Percentiles rank a stretch among this genome's conserved stretches.
Conservation (phyloP, 1,140 invertebrate genomes). For the Polypedilum vanderplanki region DNA sequence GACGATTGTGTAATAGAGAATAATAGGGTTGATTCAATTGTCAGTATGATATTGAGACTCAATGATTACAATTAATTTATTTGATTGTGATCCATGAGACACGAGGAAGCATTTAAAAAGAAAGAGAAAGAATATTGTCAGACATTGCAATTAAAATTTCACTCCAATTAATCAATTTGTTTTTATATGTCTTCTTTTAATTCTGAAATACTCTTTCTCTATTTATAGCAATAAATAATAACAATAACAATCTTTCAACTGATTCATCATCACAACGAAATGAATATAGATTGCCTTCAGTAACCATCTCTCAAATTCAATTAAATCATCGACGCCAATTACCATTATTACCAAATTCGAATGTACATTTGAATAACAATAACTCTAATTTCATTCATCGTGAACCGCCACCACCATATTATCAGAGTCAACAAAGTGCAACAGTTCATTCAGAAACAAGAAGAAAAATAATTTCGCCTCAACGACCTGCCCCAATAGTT, state of each 20-base stretch:
- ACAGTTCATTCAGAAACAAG: neutral
- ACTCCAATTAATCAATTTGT: neutral
- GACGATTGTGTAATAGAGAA: too few relatives aligned
- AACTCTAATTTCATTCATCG: neutral
- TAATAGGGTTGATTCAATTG: too few relatives aligned
- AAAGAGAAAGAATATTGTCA: too few relatives aligned
- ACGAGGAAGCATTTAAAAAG: too few relatives aligned
- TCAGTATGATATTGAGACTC: too few relatives aligned
- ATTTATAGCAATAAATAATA: neutral
- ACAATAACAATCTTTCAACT: neutral
- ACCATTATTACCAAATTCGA: neutral
- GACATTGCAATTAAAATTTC: neutral
- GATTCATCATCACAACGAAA: neutral
- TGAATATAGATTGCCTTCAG: neutral
- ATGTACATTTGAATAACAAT: neutral
- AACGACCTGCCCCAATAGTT: neutral
- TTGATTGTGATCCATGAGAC: too few relatives aligned
- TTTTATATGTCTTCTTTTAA: too few relatives aligned
- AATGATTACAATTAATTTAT: too few relatives aligned
- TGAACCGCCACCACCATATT: conserved; percentile 15
- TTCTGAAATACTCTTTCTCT: too few relatives aligned
- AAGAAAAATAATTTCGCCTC: neutral
- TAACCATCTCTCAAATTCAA: neutral
- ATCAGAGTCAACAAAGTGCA: neutral
- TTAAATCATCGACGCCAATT: neutral